A percentile compares a stretch with the other conserved stretches of the same genome.
Evolutionary conservation across 2,113 vertebrate genomes (phyloP).

Genomic region (Oncorhynchus keta): DNA sequence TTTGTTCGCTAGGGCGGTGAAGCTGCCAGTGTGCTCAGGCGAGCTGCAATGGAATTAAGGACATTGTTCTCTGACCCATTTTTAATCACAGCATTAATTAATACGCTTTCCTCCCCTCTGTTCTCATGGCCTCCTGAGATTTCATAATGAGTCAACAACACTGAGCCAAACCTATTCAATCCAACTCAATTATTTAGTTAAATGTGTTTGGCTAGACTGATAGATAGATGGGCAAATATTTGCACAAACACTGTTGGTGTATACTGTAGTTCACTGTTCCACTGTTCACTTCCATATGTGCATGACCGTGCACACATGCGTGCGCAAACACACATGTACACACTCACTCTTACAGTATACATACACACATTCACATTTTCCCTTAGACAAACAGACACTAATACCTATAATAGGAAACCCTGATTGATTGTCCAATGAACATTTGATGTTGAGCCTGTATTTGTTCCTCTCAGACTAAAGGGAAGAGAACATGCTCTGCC

Average conservation of each 20-base stretch:
- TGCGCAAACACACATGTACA: too few species aligned
- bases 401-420: neutral
- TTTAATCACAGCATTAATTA: slow-evolving; percentile 63
- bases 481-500: slow-evolving; percentile 74
- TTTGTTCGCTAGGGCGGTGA: slow-evolving; percentile 41
- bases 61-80: slow-evolving; percentile 72
- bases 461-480: slow-evolving; percentile 74
- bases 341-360: neutral
- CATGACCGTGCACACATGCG: too few species aligned
- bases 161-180: slow-evolving; percentile 26
- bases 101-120: slow-evolving; percentile 45
- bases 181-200: slow-evolving; percentile 36
- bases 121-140: slow-evolving; percentile 27
- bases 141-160: slow-evolving; percentile 49
- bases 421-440: neutral
- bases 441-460: neutral
- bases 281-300: neutral
- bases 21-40: slow-evolving; percentile 27
- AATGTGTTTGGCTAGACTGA: neutral
- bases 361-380: neutral
- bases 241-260: neutral
- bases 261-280: neutral
- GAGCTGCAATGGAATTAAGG: slow-evolving; percentile 22
- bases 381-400: neutral
- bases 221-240: slow-evolving; percentile 11